Evolutionary conservation across 2,113 vertebrate species (phyloP), one percentile per base, ranked within the genome.

Genomic region (Pelodiscus sinensis): DNA sequence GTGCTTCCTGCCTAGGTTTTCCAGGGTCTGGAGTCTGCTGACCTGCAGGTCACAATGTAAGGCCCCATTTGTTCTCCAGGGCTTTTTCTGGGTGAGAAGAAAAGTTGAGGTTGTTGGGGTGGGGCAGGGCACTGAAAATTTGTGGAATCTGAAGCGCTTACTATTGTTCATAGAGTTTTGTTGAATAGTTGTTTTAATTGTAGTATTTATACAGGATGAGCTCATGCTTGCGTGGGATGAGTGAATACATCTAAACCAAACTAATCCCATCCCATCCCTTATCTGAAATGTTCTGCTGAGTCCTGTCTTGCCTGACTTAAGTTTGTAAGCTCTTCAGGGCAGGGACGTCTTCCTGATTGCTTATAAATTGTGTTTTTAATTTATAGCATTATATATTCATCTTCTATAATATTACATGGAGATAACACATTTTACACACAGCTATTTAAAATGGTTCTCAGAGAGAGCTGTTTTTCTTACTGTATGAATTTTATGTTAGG

Each of bases 271-370:
- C 54, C 8, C 73, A 60, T 92, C 50, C 57, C 58, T 71, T 50
- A 87, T 62, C 7, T 65, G 29, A 88, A 88, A 81, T 81, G 83
- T 9, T 90, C 71, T 71, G 85, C 81, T 71, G 89, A 44, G 21
- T 22, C 75, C n/a, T 35, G 89, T 89, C 68, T 92, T 86, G 71
- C 7, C 54, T 52, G 4, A 38, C 79, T 87, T 79, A 77, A 44
- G 71, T 94, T 90, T 58, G 18, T 71, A 82, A 88, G 62, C 16
- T 94, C 90, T 86, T 68, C 16, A 93, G 35, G 75, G 79, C 31
- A 90, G 86, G 5, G 44, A 81, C 18, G 44, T 9, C 16, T 54
- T 9, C 79, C 16, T 77, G 5, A 50, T 80, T 82, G 35, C 21
- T 55, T 84, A 56, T 44, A 60, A 88, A 54, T 15, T 21, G 9